phyloP scores from a whole-genome alignment of 2,113 vertebrate species.

The Pan troglodytes region NHGRI_mPanTro3-v2.1_pri NC_072417.2:28223001-28223500 shows the following conservation, averaged over 20 bases:
- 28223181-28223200: neutral
- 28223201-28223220: neutral
- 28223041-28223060: no score
- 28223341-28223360: neutral
- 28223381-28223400: neutral
- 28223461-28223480: neutral
- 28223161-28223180: neutral
- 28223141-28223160: no score
- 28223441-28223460: neutral
- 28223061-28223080: no score
- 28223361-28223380: neutral
- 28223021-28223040: no score
- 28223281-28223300: neutral
- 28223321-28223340: neutral
- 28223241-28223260: neutral
- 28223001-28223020: no score
- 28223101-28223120: no score
- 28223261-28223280: neutral
- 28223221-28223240: no score
- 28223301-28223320: neutral
- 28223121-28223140: no score
- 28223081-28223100: no score
- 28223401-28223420: neutral
- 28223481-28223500: neutral
- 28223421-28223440: neutral